Evolutionary conservation across 2,888 invertebrate genomes (phyloP).

Genomic region (Dorcus parallelipipedus): DNA sequence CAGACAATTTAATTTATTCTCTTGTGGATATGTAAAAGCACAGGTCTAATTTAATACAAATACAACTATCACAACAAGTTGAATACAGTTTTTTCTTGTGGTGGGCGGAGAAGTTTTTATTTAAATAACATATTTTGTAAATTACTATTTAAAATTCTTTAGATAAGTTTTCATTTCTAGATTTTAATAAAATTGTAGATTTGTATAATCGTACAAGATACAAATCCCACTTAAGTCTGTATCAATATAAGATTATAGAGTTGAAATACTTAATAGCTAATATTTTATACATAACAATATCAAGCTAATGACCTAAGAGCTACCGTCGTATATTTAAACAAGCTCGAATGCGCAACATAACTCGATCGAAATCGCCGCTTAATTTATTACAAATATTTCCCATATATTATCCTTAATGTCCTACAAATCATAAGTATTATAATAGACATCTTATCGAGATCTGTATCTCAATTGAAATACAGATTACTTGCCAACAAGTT

Average conservation of each 20-base stretch:
- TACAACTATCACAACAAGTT: too few species aligned
- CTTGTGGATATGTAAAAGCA: too few species aligned
- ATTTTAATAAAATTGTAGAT: background rate
- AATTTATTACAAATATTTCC: slow-evolving; percentile 23
- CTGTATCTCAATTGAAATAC: slow-evolving; percentile 40
- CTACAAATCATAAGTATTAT: slow-evolving; percentile 35
- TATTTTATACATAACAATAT: slow-evolving; percentile 9
- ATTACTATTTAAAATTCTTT: too few species aligned
- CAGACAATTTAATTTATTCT: too few species aligned
- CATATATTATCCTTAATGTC: slow-evolving; percentile 21
- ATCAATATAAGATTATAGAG: background rate
- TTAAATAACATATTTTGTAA: too few species aligned
- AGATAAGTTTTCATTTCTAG: background rate
- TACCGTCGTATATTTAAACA: slow-evolving; percentile 17
- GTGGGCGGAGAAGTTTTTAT: too few species aligned
- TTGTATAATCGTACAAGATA: background rate
- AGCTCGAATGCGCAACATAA: background rate
- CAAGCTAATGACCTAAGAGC: slow-evolving; percentile 17
- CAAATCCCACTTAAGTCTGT: background rate
- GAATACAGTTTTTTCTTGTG: too few species aligned
- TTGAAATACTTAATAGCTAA: slow-evolving; percentile 4
- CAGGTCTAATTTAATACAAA: too few species aligned
- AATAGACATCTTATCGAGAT: slow-evolving; percentile 37
- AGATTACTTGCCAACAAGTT: slow-evolving; percentile 38
- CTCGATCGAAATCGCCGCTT: slow-evolving; percentile 11